Conservation (phyloP, 2,888 invertebrate genomes). For the Epinotia ramella region DNA sequence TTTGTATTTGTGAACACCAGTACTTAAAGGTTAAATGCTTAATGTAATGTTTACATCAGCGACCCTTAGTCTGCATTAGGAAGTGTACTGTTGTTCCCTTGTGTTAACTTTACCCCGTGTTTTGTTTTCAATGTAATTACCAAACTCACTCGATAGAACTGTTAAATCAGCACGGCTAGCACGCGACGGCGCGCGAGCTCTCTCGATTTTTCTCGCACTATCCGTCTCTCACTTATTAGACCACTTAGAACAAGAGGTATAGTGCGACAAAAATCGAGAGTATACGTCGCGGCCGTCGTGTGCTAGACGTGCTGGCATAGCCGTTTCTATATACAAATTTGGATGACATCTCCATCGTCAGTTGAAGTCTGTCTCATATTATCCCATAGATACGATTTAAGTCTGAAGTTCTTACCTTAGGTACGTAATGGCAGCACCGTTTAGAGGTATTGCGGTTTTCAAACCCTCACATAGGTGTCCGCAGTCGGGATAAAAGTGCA, state of each 20-base stretch:
- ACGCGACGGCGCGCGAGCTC: too few relatives aligned
- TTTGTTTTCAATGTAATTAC: constrained; percentile 6
- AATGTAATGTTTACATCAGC: background rate
- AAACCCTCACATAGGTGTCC: constrained; percentile 36
- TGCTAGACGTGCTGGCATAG: too few relatives aligned
- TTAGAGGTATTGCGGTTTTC: constrained; percentile 28
- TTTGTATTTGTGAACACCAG: background rate
- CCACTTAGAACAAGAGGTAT: too few relatives aligned
- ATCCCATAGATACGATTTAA: background rate
- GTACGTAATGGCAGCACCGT: constrained; percentile 20
- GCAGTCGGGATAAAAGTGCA: constrained; percentile 67
- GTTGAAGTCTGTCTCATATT: background rate
- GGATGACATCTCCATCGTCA: background rate
- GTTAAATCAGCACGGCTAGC: too few relatives aligned
- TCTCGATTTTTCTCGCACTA: too few relatives aligned
- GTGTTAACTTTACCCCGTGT: background rate
- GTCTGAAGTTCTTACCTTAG: constrained; percentile 26
- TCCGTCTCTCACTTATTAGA: too few relatives aligned
- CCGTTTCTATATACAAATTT: background rate
- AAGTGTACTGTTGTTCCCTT: constrained; percentile 11
- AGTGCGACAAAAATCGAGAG: too few relatives aligned
- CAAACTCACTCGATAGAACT: background rate
- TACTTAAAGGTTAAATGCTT: background rate
- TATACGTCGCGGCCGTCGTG: too few relatives aligned
- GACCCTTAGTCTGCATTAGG: background rate